Conservation (phyloP, 2,888 invertebrate species). For the Epiblema foenella region DNA sequence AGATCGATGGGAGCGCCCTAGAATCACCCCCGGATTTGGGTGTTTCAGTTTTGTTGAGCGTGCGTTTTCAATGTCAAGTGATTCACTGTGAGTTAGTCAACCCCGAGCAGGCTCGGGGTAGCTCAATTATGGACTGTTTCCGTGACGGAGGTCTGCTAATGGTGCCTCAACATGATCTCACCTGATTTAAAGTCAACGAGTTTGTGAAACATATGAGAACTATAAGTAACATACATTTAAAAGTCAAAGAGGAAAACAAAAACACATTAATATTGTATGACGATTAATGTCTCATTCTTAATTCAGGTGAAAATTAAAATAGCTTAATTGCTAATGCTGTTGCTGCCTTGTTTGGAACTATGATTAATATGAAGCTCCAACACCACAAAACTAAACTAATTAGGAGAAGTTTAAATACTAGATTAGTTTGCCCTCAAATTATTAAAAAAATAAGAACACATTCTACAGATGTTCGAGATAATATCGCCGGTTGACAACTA, state of each 20-base stretch:
- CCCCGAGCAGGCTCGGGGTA: slow-evolving; percentile 50
- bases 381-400: not conserved
- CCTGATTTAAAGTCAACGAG: slow-evolving; percentile 28
- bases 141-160: slow-evolving; percentile 67
- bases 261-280: not conserved
- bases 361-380: not conserved
- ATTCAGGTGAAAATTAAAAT: not conserved
- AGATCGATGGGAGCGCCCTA: slow-evolving; percentile 81
- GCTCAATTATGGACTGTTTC: slow-evolving; percentile 68
- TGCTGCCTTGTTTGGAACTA: not conserved
- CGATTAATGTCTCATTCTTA: not conserved
- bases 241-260: not conserved
- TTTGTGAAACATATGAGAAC: slow-evolving; percentile 15
- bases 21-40: slow-evolving; percentile 68
- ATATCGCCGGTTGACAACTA: too few species aligned
- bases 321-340: not conserved
- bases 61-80: slow-evolving; percentile 82
- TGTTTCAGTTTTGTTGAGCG: slow-evolving; percentile 62
- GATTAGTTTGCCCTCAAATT: too few species aligned
- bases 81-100: slow-evolving; percentile 61
- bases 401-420: not conserved
- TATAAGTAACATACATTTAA: not conserved
- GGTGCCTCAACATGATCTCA: slow-evolving; percentile 34
- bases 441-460: too few species aligned
- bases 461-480: too few species aligned